Evolutionary conservation across 1,140 invertebrate species (phyloP).

Genomic region (Polypedilum vanderplanki): DNA sequence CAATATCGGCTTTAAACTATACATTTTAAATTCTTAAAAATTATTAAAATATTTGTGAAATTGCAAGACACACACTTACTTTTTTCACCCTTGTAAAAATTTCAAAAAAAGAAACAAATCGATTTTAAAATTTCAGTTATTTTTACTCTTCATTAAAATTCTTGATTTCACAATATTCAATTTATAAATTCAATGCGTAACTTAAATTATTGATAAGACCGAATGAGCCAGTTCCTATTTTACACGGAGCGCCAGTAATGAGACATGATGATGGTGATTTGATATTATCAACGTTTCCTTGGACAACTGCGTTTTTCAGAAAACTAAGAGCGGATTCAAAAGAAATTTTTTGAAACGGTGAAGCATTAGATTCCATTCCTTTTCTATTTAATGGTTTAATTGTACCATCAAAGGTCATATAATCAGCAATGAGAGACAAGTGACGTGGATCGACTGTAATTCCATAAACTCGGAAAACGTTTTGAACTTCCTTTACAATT

Average conservation of each 20-base stretch:
- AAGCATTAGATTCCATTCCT: slow-evolving; percentile 80
- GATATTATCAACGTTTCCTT: slow-evolving; percentile 65
- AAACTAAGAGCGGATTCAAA: slow-evolving; percentile 91
- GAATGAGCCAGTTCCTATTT: slow-evolving; percentile 80
- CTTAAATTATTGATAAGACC: slow-evolving; percentile 6
- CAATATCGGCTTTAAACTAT: not conserved
- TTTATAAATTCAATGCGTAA: not conserved
- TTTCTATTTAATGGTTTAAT: slow-evolving; percentile 85
- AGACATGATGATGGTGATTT: slow-evolving; percentile 82
- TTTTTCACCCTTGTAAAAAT: not conserved
- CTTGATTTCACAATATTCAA: not conserved
- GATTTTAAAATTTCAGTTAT: not conserved
- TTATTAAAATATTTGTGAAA: not conserved
- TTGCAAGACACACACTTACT: no score
- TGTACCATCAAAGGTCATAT: slow-evolving; percentile 92
- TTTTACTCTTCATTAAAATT: not conserved
- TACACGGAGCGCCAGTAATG: slow-evolving; percentile 76
- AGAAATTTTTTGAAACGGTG: slow-evolving; percentile 95
- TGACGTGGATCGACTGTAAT: slow-evolving; percentile 92
- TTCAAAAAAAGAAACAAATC: not conserved
- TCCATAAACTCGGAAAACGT: slow-evolving; percentile 93
- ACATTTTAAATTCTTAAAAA: not conserved
- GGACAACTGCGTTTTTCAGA: slow-evolving; percentile 70
- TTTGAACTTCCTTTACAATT: slow-evolving; percentile 83
- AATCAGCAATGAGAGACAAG: slow-evolving; percentile 88